A percentile compares a stretch with the other conserved stretches of the same genome.
These are phyloP conservation scores for Cotesia glomerata DNA, from an alignment of 1,140 invertebrate genomes.

Conservation along the genomic window DNA sequence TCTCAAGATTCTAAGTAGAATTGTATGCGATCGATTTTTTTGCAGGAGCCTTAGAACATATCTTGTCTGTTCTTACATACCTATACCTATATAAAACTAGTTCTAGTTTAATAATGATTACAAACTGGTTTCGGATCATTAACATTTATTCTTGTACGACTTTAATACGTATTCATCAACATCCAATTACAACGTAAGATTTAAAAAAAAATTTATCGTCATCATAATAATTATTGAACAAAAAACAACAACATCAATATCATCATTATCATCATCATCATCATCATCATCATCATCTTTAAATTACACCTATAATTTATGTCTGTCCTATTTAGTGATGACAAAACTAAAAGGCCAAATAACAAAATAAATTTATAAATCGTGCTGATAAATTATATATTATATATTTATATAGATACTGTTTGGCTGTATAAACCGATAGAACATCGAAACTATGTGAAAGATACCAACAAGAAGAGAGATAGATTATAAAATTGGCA, in stretches of 20 bases:
- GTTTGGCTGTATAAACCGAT: background rate
- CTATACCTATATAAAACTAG: conserved; percentile 10
- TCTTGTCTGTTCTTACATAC: background rate
- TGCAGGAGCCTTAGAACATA: background rate
- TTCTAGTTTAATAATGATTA: conserved; percentile 18
- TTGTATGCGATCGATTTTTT: conserved; percentile 15
- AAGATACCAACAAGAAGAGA: background rate
- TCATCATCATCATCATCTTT: too few relatives aligned
- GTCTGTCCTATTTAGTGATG: too few relatives aligned
- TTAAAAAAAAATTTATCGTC: background rate
- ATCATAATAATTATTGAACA: background rate
- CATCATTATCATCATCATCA: too few relatives aligned
- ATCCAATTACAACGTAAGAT: background rate
- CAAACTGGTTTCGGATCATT: conserved; percentile 23
- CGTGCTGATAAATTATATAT: too few relatives aligned
- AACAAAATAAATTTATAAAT: too few relatives aligned
- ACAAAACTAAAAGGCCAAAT: too few relatives aligned
- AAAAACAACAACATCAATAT: too few relatives aligned
- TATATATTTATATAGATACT: background rate
- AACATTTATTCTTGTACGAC: conserved; percentile 3
- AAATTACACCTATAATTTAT: too few relatives aligned
- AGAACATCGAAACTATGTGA: background rate
- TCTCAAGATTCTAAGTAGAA: background rate
- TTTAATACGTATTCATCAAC: background rate
- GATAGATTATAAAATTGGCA: conserved; percentile 12